phyloP scores from a whole-genome alignment of 1,140 invertebrate species.

The Daktulosphaira vitifoliae region DNA sequence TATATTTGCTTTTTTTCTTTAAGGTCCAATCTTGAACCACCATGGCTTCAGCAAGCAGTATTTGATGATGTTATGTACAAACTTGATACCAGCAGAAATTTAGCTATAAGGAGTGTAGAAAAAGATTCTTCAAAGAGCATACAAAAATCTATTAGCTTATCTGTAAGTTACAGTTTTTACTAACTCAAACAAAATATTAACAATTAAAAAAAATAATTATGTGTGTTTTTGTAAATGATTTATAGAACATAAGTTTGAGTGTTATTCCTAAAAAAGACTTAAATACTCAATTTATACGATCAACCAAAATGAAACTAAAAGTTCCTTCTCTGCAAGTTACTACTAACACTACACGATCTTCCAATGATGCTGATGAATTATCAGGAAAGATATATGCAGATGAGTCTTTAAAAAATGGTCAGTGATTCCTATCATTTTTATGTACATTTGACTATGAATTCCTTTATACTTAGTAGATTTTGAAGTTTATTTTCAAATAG shows the following conservation, averaged over 20 bases:
- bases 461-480: too few relatives aligned
- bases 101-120: slow-evolving; percentile 47
- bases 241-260: slow-evolving; percentile 18
- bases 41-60: slow-evolving; percentile 67
- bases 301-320: slow-evolving; percentile 29
- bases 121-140: slow-evolving; percentile 14
- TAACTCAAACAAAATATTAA: background rate
- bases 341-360: slow-evolving; percentile 21
- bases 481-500: too few relatives aligned
- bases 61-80: slow-evolving; percentile 74
- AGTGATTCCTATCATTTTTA: too few relatives aligned
- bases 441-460: too few relatives aligned
- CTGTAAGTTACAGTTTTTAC: slow-evolving; percentile 37
- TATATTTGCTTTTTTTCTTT: background rate
- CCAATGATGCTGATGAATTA: slow-evolving; percentile 25
- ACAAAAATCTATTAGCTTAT: slow-evolving; percentile 38
- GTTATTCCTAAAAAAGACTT: slow-evolving; percentile 27
- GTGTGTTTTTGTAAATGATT: slow-evolving; percentile 24
- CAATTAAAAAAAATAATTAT: slow-evolving; percentile 1
- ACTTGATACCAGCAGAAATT: slow-evolving; percentile 73
- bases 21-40: slow-evolving; percentile 44
- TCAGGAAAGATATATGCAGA: slow-evolving; percentile 20
- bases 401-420: slow-evolving; percentile 24
- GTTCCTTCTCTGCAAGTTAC: slow-evolving; percentile 15
- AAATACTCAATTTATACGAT: slow-evolving; percentile 36